These are phyloP conservation scores for Anableps anableps DNA, from an alignment of 2,797 vertebrate species.

Conservation along the genomic window DNA sequence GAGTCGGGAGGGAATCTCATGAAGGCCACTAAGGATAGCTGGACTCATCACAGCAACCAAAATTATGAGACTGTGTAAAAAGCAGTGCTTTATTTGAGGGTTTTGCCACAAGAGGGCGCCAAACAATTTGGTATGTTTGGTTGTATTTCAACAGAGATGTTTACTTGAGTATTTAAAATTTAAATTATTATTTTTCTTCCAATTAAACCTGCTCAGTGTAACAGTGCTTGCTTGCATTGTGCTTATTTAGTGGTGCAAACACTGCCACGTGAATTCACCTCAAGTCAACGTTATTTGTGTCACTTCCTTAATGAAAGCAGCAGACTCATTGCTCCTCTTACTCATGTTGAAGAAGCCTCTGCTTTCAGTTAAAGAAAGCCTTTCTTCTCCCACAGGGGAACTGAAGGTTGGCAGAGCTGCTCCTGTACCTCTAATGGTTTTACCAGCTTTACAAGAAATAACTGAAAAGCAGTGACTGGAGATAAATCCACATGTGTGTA, in stretches of 20 bases:
- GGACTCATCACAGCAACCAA: constrained; percentile 2
- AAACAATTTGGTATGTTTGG: constrained; percentile 25
- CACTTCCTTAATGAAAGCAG: constrained; percentile 79
- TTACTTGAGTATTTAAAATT: constrained; percentile 25
- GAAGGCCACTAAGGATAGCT: not conserved
- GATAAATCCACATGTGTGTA: constrained; percentile 53
- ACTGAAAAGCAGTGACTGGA: constrained; percentile 51
- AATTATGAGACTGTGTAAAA: not conserved
- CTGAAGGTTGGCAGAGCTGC: constrained; percentile 75
- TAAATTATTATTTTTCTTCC: constrained; percentile 35
- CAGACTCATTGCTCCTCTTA: constrained; percentile 64
- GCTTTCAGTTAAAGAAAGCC: constrained; percentile 70
- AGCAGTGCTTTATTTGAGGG: not conserved
- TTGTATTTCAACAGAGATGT: not conserved
- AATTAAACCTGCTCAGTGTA: constrained; percentile 38
- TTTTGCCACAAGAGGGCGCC: constrained; percentile 47
- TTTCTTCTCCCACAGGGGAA: constrained; percentile 74
- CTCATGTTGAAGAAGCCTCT: constrained; percentile 64
- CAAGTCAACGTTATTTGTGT: constrained; percentile 70
- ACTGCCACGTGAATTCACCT: constrained; percentile 42
- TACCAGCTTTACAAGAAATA: constrained; percentile 73
- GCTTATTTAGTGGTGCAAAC: constrained; percentile 60
- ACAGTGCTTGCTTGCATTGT: constrained; percentile 56
- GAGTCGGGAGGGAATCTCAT: not conserved
- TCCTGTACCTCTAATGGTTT: constrained; percentile 75